Percentiles rank a stretch among this genome's conserved stretches.
These are phyloP conservation scores for Nicator chloris DNA, from an alignment of 2,113 vertebrate genomes.

Conservation along the genomic window DNA sequence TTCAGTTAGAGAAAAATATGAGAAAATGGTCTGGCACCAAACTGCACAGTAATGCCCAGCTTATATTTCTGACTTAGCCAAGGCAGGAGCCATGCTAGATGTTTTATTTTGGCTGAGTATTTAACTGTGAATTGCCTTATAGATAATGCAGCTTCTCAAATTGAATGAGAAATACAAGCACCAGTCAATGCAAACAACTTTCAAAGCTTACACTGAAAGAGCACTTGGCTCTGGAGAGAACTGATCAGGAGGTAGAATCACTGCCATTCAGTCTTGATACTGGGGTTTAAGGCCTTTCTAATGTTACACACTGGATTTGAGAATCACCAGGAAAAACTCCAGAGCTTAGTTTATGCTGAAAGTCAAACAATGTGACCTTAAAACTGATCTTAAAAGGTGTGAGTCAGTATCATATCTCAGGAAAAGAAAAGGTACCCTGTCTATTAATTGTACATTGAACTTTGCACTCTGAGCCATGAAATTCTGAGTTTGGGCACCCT, in stretches of 20 bases:
- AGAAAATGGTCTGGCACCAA: not conserved
- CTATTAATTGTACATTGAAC: not conserved
- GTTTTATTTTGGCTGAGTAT: not conserved
- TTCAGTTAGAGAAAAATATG: not conserved
- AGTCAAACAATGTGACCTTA: constrained; percentile 35
- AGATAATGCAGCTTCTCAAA: not conserved
- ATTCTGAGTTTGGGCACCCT: not conserved
- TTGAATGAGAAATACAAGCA: not conserved
- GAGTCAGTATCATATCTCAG: constrained; percentile 11
- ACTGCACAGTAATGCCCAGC: not conserved
- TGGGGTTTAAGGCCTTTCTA: not conserved
- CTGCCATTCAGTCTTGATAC: not conserved
- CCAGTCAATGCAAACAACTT: not conserved
- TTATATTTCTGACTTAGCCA: not conserved
- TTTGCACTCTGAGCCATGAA: not conserved
- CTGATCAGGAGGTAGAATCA: not conserved
- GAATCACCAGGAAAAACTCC: not conserved
- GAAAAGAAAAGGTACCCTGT: not conserved
- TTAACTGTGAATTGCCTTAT: not conserved
- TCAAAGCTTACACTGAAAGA: not conserved
- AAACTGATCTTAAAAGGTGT: not conserved
- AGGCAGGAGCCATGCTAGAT: not conserved
- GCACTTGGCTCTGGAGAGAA: not conserved
- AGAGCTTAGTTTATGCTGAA: constrained; percentile 9
- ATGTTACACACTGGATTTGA: not conserved